Conservation (phyloP, 2,797 vertebrate genomes). For the Sebastes diploproa region DNA sequence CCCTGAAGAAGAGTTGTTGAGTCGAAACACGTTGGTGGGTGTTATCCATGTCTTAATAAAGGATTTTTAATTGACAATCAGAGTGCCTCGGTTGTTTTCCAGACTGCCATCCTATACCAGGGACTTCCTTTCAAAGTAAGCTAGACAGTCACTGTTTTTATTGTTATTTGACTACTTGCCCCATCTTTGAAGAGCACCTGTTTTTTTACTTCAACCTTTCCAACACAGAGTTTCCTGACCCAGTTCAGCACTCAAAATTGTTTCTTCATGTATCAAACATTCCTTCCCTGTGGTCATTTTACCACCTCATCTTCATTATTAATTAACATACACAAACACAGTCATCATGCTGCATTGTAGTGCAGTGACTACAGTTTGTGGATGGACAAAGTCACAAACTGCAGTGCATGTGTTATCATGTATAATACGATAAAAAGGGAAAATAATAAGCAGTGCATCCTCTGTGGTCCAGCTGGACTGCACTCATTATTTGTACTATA, state of each 20-base stretch:
- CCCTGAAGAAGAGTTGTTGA: no score
- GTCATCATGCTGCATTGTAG: neutral
- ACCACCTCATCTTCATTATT: neutral
- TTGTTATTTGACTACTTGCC: no score
- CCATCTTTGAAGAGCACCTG: no score
- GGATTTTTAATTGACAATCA: no score
- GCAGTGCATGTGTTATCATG: neutral
- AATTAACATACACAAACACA: neutral
- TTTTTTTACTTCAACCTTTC: no score
- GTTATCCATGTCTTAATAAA: no score
- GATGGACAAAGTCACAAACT: neutral
- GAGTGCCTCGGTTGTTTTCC: no score
- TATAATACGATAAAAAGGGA: neutral
- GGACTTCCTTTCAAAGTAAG: no score
- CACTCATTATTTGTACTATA: slow-evolving; percentile 52
- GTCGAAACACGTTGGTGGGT: no score
- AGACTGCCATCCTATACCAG: no score
- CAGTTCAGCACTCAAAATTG: neutral
- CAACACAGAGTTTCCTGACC: no score
- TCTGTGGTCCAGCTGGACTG: neutral
- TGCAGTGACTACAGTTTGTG: neutral
- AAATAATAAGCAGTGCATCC: neutral
- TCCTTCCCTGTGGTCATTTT: neutral
- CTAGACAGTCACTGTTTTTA: no score
- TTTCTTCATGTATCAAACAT: neutral